Percentiles rank a stretch among this genome's conserved stretches.
These are phyloP conservation scores for Auanema sp. DNA, from an alignment of 2,888 invertebrate species.

Conservation along the genomic window DNA sequence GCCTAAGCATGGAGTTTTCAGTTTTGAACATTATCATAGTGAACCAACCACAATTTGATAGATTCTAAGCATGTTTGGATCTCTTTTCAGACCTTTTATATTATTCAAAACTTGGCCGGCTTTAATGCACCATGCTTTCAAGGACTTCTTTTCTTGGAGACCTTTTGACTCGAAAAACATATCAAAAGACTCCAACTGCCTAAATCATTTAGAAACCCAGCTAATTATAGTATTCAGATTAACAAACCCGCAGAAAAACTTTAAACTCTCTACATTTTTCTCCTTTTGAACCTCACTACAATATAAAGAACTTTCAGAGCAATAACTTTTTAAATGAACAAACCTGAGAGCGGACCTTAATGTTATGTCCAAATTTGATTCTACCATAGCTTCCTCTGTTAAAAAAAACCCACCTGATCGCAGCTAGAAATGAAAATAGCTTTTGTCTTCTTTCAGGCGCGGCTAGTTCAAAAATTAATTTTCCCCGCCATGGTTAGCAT, in stretches of 20 bases:
- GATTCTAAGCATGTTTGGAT: constrained; percentile 7
- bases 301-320: background rate
- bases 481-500: too few relatives aligned
- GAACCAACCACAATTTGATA: constrained; percentile 13
- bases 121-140: background rate
- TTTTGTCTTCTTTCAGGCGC: too few relatives aligned
- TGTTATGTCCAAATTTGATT: too few relatives aligned
- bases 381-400: too few relatives aligned
- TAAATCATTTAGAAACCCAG: constrained; percentile 3
- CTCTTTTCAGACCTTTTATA: background rate
- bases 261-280: too few relatives aligned
- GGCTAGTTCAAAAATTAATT: too few relatives aligned
- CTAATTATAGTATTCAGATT: background rate
- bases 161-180: background rate
- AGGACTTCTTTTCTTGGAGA: background rate
- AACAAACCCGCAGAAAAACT: too few relatives aligned
- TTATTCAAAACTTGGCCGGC: background rate
- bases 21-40: background rate
- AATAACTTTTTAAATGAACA: background rate
- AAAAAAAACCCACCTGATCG: too few relatives aligned
- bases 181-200: constrained; percentile 7
- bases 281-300: too few relatives aligned
- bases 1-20: constrained; percentile 24
- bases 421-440: too few relatives aligned
- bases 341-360: background rate